Conservation (phyloP, 2,888 invertebrate species). For the Drosophila borealis region DNA sequence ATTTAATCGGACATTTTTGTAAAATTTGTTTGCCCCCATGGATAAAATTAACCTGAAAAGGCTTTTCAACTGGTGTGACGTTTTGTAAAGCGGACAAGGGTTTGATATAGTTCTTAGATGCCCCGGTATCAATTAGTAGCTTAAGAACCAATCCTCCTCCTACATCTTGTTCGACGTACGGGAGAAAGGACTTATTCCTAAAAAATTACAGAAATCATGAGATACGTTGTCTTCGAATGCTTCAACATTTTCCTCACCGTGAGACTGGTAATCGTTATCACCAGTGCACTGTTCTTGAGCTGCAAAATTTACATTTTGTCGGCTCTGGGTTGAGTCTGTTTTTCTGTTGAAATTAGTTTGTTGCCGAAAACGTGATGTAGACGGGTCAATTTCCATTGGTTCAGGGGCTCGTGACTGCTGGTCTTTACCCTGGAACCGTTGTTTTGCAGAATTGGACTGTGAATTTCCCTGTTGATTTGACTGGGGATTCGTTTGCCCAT, state of each 20-base stretch:
- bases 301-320: neutral
- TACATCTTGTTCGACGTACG: neutral
- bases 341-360: neutral
- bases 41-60: neutral
- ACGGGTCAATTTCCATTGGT: neutral
- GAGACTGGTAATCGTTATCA: no score
- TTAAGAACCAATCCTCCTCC: neutral
- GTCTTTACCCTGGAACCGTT: neutral
- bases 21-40: neutral
- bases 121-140: neutral
- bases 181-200: neutral
- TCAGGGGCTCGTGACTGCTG: neutral
- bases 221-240: no score
- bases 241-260: no score
- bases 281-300: neutral
- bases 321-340: neutral
- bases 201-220: neutral
- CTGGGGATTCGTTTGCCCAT: neutral
- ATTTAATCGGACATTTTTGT: no score
- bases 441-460: neutral
- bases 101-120: neutral
- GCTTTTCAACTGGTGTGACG: neutral
- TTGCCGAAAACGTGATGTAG: neutral
- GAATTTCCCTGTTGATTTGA: neutral
- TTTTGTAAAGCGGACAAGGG: neutral